Percentiles rank a stretch among this genome's conserved stretches.
phyloP scores from a whole-genome alignment of 2,113 vertebrate genomes.

The Gymnorhina tibicen region DNA sequence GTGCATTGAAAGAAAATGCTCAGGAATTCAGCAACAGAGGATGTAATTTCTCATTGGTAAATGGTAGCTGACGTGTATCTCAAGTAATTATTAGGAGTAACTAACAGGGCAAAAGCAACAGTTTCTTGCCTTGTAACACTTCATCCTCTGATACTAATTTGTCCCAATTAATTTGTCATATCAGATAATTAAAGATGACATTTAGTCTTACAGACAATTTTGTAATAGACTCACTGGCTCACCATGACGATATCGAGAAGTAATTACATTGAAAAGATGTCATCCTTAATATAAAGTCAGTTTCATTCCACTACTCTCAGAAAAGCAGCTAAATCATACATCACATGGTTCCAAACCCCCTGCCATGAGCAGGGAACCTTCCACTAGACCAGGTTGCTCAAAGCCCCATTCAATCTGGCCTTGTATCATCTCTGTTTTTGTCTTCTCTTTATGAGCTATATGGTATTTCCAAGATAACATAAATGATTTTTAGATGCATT shows the following conservation, averaged over 20 bases:
- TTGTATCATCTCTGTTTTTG: not conserved
- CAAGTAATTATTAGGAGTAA: not conserved
- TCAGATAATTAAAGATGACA: constrained; percentile 18
- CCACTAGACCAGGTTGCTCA: not conserved
- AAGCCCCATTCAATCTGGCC: not conserved
- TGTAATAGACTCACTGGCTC: not conserved
- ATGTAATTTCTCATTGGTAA: not conserved
- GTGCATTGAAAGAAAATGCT: not conserved
- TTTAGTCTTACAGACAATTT: not conserved
- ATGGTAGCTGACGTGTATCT: not conserved
- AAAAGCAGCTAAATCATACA: not conserved
- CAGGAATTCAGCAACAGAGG: not conserved
- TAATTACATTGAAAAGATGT: constrained; percentile 15
- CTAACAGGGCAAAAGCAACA: not conserved
- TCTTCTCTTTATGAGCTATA: not conserved
- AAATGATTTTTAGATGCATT: not conserved
- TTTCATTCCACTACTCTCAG: not conserved
- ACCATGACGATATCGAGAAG: not conserved
- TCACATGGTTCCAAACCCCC: not conserved
- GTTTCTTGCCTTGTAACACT: not conserved
- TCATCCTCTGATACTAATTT: not conserved
- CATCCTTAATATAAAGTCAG: not conserved
- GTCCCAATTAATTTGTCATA: constrained; percentile 1
- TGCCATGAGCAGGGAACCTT: not conserved
- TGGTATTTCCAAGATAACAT: not conserved